These are phyloP conservation scores for Bombus turneri DNA, from an alignment of 1,140 invertebrate genomes.

Conservation along the genomic window DNA sequence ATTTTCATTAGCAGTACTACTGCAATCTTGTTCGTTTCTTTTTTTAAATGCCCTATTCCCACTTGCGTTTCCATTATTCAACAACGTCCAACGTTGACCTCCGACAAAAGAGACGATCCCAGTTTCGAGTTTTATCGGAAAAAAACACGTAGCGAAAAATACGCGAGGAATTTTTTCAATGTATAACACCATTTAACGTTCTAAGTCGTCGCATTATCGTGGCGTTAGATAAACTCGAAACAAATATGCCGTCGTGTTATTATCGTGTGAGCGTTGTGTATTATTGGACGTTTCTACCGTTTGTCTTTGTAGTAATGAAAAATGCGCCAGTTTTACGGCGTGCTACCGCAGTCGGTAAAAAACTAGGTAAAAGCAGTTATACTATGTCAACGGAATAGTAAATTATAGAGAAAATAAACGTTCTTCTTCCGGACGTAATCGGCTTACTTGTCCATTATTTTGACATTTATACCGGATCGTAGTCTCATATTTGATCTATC, in stretches of 20 bases:
- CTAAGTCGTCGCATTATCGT: conserved; percentile 1
- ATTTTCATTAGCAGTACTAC: not conserved
- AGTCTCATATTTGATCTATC: not conserved
- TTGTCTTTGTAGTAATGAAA: not conserved
- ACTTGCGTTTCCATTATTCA: not conserved
- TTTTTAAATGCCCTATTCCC: not conserved
- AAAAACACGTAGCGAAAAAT: not conserved
- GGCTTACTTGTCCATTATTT: conserved; percentile 20
- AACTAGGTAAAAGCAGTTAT: not conserved
- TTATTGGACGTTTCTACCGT: not conserved
- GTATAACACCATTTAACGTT: not conserved
- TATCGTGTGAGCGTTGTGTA: not conserved
- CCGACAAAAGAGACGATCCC: conserved; percentile 20
- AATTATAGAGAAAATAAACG: conserved; percentile 16
- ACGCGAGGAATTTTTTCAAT: not conserved
- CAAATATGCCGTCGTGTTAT: not conserved
- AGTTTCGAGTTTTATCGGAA: not conserved
- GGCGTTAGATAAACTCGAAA: conserved; percentile 4
- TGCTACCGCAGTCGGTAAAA: not conserved
- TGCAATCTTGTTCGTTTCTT: not conserved
- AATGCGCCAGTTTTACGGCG: conserved; percentile 7
- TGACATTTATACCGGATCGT: not conserved
- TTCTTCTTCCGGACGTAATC: conserved; percentile 17
- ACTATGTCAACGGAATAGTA: not conserved
- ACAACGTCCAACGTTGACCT: not conserved